phyloP scores from a whole-genome alignment of 2,888 invertebrate species.

The Pycnomerus fuliginosus region DNA sequence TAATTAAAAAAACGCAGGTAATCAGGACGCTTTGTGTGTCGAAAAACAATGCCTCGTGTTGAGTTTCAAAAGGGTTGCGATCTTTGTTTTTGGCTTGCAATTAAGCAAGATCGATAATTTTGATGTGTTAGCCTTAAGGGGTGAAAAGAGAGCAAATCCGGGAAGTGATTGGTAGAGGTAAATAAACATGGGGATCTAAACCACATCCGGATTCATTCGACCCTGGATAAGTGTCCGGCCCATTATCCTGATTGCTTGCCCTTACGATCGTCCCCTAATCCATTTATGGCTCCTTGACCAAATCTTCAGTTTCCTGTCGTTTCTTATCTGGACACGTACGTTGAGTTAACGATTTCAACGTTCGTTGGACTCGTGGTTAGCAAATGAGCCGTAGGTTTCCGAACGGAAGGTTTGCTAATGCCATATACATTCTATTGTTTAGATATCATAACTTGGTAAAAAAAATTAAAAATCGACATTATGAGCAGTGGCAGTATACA shows the following conservation, averaged over 20 bases:
- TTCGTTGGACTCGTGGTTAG: no score
- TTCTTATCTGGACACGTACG: no score
- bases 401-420: no score
- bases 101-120: no score
- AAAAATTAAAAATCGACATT: no score
- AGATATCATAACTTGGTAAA: no score
- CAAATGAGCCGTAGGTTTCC: no score
- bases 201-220: constrained; percentile 41
- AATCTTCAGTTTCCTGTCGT: constrained; percentile 30
- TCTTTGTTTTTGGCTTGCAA: no score
- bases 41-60: constrained; percentile 30
- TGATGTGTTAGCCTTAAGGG: constrained; percentile 17
- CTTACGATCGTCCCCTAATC: constrained; percentile 49
- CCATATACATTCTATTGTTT: no score
- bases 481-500: no score
- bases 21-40: constrained; percentile 29
- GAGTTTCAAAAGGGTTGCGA: constrained; percentile 25
- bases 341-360: no score
- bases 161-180: constrained; percentile 37
- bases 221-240: constrained; percentile 52
- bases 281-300: constrained; percentile 41
- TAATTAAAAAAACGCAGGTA: constrained; percentile 42
- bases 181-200: constrained; percentile 42
- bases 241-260: constrained; percentile 54
- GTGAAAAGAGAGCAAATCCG: constrained; percentile 19